These are phyloP conservation scores for Diorhabda sublineata DNA, from an alignment of 1,140 invertebrate genomes.

Conservation along the genomic window DNA sequence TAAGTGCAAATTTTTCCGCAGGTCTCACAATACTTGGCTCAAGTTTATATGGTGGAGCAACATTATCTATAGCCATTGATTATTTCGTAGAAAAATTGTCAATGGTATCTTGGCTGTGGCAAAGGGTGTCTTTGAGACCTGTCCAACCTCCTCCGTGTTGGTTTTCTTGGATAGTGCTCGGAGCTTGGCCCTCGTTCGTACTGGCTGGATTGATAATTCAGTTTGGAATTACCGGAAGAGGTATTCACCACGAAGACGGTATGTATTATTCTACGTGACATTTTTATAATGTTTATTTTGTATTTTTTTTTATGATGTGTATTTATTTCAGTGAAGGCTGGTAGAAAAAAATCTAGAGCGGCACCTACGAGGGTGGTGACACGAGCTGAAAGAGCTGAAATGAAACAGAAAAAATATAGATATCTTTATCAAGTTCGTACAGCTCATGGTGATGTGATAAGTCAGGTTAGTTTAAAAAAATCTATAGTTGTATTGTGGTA, in stretches of 20 bases:
- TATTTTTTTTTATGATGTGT: not conserved
- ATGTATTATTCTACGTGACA: slow-evolving; percentile 24
- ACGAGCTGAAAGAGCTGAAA: slow-evolving; percentile 68
- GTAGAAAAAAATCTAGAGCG: slow-evolving; percentile 40
- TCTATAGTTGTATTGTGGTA: too few relatives aligned
- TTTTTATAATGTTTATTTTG: too few relatives aligned
- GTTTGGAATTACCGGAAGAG: slow-evolving; percentile 65
- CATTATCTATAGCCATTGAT: slow-evolving; percentile 67
- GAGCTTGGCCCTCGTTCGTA: slow-evolving; percentile 68
- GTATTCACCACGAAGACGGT: slow-evolving; percentile 64
- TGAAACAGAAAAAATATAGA: slow-evolving; percentile 76
- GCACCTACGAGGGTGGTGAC: slow-evolving; percentile 53
- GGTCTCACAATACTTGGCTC: slow-evolving; percentile 71
- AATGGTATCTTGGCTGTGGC: slow-evolving; percentile 67
- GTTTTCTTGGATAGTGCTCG: slow-evolving; percentile 72
- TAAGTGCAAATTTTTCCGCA: slow-evolving; percentile 45
- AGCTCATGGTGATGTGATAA: slow-evolving; percentile 83
- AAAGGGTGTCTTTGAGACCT: slow-evolving; percentile 51
- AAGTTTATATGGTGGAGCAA: slow-evolving; percentile 69
- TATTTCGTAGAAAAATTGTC: slow-evolving; percentile 72
- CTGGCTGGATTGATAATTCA: slow-evolving; percentile 66
- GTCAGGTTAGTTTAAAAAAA: slow-evolving; percentile 59
- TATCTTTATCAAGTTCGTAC: slow-evolving; percentile 86
- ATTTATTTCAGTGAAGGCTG: slow-evolving; percentile 36
- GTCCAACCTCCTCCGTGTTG: slow-evolving; percentile 60